phyloP scores from a whole-genome alignment of 2,797 vertebrate species.

The Enteromius argenteus region DNA sequence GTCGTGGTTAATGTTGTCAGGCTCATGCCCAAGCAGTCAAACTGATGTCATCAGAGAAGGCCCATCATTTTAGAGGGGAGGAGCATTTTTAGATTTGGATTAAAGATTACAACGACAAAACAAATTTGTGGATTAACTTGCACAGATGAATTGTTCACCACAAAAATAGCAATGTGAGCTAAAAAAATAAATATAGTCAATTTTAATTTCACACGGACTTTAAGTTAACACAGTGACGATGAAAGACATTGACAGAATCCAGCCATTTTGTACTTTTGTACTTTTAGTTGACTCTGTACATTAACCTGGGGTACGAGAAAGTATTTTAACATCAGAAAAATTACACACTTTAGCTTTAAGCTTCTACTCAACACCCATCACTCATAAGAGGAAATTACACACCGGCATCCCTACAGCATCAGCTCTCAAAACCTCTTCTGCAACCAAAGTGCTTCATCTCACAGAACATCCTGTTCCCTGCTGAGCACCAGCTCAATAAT shows the following conservation, averaged over 20 bases:
- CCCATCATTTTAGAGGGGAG: too few species aligned
- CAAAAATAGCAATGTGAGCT: too few species aligned
- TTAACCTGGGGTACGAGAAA: background rate
- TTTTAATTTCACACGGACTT: background rate
- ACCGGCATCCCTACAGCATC: constrained; percentile 2
- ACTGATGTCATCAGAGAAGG: too few species aligned
- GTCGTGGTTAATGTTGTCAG: too few species aligned
- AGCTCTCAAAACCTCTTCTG: constrained; percentile 25
- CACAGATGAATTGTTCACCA: too few species aligned
- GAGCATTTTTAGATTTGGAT: too few species aligned
- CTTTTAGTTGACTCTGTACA: background rate
- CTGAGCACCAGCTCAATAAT: constrained; percentile 37
- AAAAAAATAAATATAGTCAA: too few species aligned
- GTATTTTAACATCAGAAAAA: background rate
- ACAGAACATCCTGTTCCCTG: constrained; percentile 28
- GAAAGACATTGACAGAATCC: background rate
- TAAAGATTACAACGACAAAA: too few species aligned
- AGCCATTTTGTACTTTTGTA: background rate
- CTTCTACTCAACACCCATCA: constrained; percentile 19
- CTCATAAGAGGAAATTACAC: constrained; percentile 42
- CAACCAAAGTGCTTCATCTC: constrained; percentile 23
- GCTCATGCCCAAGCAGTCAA: too few species aligned
- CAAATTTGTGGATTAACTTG: too few species aligned
- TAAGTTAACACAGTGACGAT: background rate
- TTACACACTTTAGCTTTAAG: background rate